Percentiles rank a stretch among this genome's conserved stretches.
Conservation (phyloP, 2,113 vertebrate genomes). For the Alectura lathami region DNA sequence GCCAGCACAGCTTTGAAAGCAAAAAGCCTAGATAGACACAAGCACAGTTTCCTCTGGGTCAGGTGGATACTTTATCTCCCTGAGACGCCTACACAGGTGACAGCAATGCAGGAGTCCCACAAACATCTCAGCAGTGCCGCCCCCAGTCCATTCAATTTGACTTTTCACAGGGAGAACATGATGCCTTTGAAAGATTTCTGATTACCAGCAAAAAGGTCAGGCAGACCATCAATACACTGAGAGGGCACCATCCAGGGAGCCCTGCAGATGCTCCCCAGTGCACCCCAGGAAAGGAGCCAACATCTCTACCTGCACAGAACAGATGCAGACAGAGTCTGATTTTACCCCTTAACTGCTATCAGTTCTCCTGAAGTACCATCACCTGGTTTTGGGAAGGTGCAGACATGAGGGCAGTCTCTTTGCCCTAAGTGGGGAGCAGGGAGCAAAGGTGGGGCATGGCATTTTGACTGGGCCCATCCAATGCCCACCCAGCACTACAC, state of each 20-base stretch:
- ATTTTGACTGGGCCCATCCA: rapidly evolving
- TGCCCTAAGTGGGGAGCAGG: rapidly evolving
- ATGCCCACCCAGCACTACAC: rapidly evolving
- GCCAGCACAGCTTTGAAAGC: not conserved
- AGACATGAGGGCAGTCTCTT: not conserved
- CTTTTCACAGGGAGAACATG: not conserved
- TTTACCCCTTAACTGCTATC: not conserved
- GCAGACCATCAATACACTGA: not conserved
- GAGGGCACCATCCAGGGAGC: rapidly evolving
- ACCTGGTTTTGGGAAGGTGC: rapidly evolving
- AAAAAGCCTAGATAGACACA: not conserved
- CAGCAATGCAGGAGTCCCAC: not conserved
- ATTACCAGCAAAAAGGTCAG: not conserved
- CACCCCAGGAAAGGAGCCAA: not conserved
- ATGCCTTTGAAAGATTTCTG: not conserved
- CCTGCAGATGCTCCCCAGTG: rapidly evolving
- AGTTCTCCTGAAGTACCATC: not conserved
- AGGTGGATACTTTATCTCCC: slow-evolving; percentile 3
- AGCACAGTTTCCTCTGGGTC: not conserved
- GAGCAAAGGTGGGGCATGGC: not conserved
- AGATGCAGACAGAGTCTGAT: rapidly evolving
- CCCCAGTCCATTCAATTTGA: not conserved
- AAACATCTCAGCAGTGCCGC: not conserved
- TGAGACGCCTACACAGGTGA: not conserved
- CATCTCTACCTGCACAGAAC: rapidly evolving